phyloP scores from a whole-genome alignment of 2,888 invertebrate genomes.

The Tromatobia lineatoria region DNA sequence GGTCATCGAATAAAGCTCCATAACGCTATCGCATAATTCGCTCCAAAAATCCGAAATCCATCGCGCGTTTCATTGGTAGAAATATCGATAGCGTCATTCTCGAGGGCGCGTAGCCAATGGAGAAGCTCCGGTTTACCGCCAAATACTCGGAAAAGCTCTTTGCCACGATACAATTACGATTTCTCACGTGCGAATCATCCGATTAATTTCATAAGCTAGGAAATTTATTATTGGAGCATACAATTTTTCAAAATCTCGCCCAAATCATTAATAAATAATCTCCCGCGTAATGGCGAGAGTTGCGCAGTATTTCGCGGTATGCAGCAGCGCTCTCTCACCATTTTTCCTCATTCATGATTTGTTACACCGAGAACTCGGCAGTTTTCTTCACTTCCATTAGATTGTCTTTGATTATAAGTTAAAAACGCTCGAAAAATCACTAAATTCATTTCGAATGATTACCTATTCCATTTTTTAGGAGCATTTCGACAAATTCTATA shows the following conservation, averaged over 20 bases:
- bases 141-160: conserved; percentile 25
- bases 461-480: too few species aligned
- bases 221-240: background rate
- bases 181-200: conserved; percentile 11
- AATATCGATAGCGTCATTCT: background rate
- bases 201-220: background rate
- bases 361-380: too few species aligned
- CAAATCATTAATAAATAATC: background rate
- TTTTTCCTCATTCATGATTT: too few species aligned
- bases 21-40: conserved; percentile 19
- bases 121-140: conserved; percentile 52
- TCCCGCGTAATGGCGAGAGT: conserved; percentile 57
- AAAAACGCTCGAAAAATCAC: too few species aligned
- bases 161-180: background rate
- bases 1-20: conserved; percentile 42
- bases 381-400: too few species aligned
- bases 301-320: background rate
- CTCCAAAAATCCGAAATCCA: conserved; percentile 51
- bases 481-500: too few species aligned
- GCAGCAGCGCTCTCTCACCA: background rate
- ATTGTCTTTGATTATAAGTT: too few species aligned
- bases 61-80: conserved; percentile 48
- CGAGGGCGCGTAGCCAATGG: conserved; percentile 24
- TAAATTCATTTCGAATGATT: too few species aligned
- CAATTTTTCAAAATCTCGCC: background rate